A percentile compares a stretch with the other conserved stretches of the same genome.
These are phyloP conservation scores for Sympetrum striolatum DNA, from an alignment of 2,888 invertebrate species.

Conservation along the genomic window DNA sequence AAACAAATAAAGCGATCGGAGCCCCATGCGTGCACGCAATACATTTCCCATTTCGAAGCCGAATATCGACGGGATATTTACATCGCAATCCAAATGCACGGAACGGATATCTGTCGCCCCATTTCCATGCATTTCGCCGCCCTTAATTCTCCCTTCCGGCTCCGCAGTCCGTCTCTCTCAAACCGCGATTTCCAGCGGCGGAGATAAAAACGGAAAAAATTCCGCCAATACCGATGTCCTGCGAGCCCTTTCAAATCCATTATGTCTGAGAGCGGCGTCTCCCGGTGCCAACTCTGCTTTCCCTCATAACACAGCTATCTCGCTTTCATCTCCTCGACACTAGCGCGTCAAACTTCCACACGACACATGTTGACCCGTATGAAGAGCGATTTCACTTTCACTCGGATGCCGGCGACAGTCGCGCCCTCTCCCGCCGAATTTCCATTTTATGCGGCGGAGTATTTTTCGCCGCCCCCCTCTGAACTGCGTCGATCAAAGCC, in stretches of 20 bases:
- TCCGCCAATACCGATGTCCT: background rate
- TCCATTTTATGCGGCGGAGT: background rate
- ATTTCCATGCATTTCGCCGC: background rate
- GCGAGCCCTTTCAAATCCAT: background rate
- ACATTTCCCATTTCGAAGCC: background rate
- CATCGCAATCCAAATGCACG: background rate
- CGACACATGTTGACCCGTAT: background rate
- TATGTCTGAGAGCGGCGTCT: background rate
- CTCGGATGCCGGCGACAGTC: background rate
- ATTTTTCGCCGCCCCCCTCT: background rate
- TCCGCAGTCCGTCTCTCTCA: background rate
- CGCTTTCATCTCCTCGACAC: background rate
- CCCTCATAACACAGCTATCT: background rate
- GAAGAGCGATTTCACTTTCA: background rate
- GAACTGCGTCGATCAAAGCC: background rate
- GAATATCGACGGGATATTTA: background rate
- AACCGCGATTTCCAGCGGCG: background rate
- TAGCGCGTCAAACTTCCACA: background rate
- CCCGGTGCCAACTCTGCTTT: background rate
- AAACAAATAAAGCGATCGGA: too few species aligned
- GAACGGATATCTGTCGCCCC: background rate
- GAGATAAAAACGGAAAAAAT: background rate
- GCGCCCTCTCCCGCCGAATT: background rate
- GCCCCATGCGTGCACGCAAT: too few species aligned
- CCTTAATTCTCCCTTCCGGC: background rate